These are phyloP conservation scores for Sparus aurata DNA, from an alignment of 2,797 vertebrate genomes.

Conservation along the genomic window DNA sequence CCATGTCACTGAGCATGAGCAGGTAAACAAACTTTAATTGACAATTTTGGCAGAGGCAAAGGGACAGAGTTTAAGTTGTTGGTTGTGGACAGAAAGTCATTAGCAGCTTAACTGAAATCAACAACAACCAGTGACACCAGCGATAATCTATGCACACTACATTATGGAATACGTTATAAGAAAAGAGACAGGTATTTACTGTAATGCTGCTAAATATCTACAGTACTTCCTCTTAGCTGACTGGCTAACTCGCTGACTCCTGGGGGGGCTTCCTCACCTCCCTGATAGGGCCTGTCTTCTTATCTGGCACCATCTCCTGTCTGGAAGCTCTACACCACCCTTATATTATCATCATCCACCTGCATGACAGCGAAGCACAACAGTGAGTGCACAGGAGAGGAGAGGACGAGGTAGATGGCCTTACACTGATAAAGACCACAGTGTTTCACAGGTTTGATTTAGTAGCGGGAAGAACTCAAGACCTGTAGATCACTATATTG, in stretches of 20 bases:
- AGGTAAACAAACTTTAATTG: background rate
- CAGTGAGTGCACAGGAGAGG: slow-evolving; percentile 68
- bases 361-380: slow-evolving; percentile 82
- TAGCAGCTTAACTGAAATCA: background rate
- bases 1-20: background rate
- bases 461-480: background rate
- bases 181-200: background rate
- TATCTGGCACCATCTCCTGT: slow-evolving; percentile 89
- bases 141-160: no score
- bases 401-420: slow-evolving; percentile 75
- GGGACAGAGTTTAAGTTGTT: background rate
- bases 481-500: slow-evolving; percentile 7
- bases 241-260: slow-evolving; percentile 35
- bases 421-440: slow-evolving; percentile 75
- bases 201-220: background rate
- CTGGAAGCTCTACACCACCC: slow-evolving; percentile 81
- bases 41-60: background rate
- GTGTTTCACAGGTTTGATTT: slow-evolving; percentile 46
- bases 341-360: slow-evolving; percentile 85
- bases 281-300: slow-evolving; percentile 75
- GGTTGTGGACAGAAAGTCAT: background rate
- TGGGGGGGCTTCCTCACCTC: slow-evolving; percentile 72
- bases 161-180: background rate
- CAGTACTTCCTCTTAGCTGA: background rate
- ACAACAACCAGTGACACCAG: background rate